Conservation (phyloP, 2,888 invertebrate species). For the Isoperla grammatica region DNA sequence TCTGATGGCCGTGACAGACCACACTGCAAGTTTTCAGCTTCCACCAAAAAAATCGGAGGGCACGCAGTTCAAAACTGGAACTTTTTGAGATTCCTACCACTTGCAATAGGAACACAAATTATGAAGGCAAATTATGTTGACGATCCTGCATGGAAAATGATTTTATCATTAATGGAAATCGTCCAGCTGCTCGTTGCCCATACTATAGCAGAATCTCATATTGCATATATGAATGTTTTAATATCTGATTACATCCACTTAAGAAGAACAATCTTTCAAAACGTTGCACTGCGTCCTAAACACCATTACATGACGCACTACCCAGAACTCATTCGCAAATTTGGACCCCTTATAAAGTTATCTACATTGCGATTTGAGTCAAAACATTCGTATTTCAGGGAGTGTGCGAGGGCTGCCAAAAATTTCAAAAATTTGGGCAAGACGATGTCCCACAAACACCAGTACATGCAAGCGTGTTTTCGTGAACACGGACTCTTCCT, state of each 20-base stretch:
- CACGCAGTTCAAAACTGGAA: no score
- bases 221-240: not conserved
- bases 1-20: not conserved
- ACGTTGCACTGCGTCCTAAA: slow-evolving; percentile 7
- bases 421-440: slow-evolving; percentile 7
- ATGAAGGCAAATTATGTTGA: not conserved
- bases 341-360: slow-evolving; percentile 3
- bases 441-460: not conserved
- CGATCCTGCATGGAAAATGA: not conserved
- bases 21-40: not conserved
- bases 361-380: slow-evolving; percentile 18
- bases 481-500: not conserved
- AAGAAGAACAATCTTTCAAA: not conserved
- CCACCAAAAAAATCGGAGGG: not conserved
- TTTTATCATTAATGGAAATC: not conserved
- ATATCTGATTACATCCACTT: not conserved
- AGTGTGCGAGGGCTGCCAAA: not conserved
- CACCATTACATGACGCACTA: slow-evolving; percentile 16
- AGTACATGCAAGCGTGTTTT: not conserved
- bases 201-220: not conserved
- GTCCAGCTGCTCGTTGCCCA: not conserved
- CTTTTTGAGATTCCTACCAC: not conserved
- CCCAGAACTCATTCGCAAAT: slow-evolving; percentile 4
- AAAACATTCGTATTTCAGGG: slow-evolving; percentile 13
- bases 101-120: not conserved